Conservation (phyloP, 2,888 invertebrate genomes). For the Euphydryas editha region DNA sequence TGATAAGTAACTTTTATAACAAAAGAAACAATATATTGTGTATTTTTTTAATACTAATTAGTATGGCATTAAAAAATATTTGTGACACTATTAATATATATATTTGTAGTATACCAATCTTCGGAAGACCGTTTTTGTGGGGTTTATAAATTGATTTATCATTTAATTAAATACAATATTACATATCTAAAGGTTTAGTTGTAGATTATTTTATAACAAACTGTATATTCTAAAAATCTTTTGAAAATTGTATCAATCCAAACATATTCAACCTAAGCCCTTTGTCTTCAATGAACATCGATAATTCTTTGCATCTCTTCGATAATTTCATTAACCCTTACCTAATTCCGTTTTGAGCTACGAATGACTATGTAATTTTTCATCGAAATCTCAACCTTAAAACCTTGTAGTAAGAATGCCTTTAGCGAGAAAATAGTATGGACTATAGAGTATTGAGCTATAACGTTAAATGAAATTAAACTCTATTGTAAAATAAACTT, state of each 20-base stretch:
- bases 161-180: too few relatives aligned
- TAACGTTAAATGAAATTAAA: neutral
- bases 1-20: too few relatives aligned
- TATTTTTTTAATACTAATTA: too few relatives aligned
- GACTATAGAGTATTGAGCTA: neutral
- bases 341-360: conserved; percentile 6
- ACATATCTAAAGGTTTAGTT: too few relatives aligned
- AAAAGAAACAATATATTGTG: too few relatives aligned
- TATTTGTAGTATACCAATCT: too few relatives aligned
- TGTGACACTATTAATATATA: too few relatives aligned
- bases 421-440: neutral
- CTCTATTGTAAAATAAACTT: neutral
- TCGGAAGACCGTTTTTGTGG: too few relatives aligned
- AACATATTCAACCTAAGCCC: conserved; percentile 22
- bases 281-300: conserved; percentile 25
- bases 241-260: conserved; percentile 1
- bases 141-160: too few relatives aligned
- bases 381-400: neutral
- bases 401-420: neutral
- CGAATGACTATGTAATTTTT: neutral
- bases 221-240: neutral
- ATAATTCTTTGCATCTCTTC: conserved; percentile 28
- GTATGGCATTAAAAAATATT: too few relatives aligned
- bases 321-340: conserved; percentile 32
- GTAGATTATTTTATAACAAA: too few relatives aligned